Conservation (phyloP, 2,888 invertebrate genomes). For the Apamea epomidion region DNA sequence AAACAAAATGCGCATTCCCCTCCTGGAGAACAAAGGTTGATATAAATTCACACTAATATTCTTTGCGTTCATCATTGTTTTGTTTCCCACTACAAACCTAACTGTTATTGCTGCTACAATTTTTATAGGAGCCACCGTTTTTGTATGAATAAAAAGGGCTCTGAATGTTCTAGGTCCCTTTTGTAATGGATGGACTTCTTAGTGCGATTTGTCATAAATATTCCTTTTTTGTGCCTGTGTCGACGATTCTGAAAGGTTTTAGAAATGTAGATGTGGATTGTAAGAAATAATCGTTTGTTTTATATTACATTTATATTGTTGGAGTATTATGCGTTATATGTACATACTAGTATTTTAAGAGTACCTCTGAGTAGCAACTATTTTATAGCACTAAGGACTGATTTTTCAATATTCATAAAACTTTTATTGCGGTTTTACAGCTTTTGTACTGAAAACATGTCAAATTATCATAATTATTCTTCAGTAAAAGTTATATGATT, state of each 20-base stretch:
- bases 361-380: too few relatives aligned
- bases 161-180: slow-evolving; percentile 42
- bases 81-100: slow-evolving; percentile 61
- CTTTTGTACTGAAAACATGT: too few relatives aligned
- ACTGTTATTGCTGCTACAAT: slow-evolving; percentile 53
- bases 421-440: too few relatives aligned
- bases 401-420: too few relatives aligned
- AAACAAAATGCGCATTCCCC: slow-evolving; percentile 70
- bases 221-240: slow-evolving; percentile 32
- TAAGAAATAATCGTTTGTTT: slow-evolving; percentile 21
- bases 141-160: slow-evolving; percentile 39
- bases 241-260: slow-evolving; percentile 48
- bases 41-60: slow-evolving; percentile 79
- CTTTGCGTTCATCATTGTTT: slow-evolving; percentile 76
- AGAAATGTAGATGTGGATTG: slow-evolving; percentile 41
- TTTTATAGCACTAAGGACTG: background rate
- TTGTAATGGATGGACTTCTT: slow-evolving; percentile 35
- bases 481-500: too few relatives aligned
- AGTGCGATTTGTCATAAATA: slow-evolving; percentile 52
- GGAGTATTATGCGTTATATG: background rate
- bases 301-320: background rate
- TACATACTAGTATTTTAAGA: background rate
- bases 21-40: slow-evolving; percentile 76
- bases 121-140: slow-evolving; percentile 49
- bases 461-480: too few relatives aligned